Conservation (phyloP, 92 coral and sea anemone species). For the Galaxea fascicularis region DNA sequence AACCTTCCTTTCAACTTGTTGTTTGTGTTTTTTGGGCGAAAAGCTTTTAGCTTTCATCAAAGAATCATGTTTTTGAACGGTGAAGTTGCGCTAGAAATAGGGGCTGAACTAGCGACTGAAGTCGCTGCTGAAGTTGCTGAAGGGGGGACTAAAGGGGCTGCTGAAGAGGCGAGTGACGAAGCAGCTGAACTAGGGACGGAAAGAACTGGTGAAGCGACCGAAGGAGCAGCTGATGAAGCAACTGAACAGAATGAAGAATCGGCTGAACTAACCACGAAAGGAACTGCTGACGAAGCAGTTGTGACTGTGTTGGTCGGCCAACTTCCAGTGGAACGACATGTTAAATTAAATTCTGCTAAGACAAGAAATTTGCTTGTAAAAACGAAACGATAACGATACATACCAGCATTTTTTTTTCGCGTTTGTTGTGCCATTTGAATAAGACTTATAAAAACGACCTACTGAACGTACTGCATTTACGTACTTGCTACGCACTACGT, state of each 20-base stretch:
- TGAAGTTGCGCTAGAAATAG: constrained; percentile 2
- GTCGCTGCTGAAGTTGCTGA: too few relatives aligned
- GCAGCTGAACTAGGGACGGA: too few relatives aligned
- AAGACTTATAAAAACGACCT: neutral
- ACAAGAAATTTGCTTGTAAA: neutral
- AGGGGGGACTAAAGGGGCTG: too few relatives aligned
- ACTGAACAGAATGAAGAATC: neutral
- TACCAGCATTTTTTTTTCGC: neutral
- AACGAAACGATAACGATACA: neutral
- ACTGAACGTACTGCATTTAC: neutral
- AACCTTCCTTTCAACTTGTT: neutral
- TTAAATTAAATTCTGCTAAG: neutral
- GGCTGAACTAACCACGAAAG: neutral
- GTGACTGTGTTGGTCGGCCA: neutral
- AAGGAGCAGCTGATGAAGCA: neutral
- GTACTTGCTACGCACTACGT: neutral
- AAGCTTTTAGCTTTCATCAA: constrained; percentile 61
- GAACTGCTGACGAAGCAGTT: neutral
- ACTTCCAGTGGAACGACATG: neutral
- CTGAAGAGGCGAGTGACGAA: too few relatives aligned
- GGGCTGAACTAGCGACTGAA: neutral
- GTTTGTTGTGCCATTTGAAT: neutral
- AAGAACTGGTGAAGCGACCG: too few relatives aligned
- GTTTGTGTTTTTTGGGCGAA: constrained; percentile 9
- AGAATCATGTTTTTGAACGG: constrained; percentile 59